Evolutionary conservation across 2,888 invertebrate genomes (phyloP).

Genomic region (Heliconius hortense): DNA sequence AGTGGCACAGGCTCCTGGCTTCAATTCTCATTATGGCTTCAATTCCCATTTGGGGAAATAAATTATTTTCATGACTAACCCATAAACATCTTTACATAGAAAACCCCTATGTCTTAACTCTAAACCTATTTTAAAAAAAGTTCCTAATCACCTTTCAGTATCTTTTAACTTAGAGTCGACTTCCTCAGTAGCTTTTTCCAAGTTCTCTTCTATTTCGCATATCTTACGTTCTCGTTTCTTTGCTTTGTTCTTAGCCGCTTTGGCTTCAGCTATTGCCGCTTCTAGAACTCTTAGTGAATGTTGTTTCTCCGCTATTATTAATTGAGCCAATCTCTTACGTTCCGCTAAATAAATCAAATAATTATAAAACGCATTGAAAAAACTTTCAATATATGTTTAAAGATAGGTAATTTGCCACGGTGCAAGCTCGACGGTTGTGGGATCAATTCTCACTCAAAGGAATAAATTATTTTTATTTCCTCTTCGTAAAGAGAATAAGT

Average conservation of each 20-base stretch:
- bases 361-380: neutral
- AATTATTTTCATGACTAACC: too few relatives aligned
- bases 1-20: too few relatives aligned
- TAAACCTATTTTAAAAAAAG: neutral
- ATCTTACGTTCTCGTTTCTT: conserved; percentile 60
- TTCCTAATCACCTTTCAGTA: conserved; percentile 62
- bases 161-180: conserved; percentile 67
- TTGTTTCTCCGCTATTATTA: conserved; percentile 76
- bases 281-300: conserved; percentile 72
- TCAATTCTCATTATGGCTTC: too few relatives aligned
- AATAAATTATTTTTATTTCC: neutral
- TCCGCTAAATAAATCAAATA: conserved; percentile 61
- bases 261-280: conserved; percentile 75
- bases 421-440: too few relatives aligned
- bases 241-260: conserved; percentile 62
- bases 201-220: conserved; percentile 55
- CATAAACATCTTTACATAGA: too few relatives aligned
- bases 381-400: neutral
- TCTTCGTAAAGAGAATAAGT: too few relatives aligned
- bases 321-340: conserved; percentile 70
- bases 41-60: too few relatives aligned
- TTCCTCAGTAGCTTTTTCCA: conserved; percentile 63
- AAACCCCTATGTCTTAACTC: too few relatives aligned
- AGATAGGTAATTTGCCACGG: too few relatives aligned
- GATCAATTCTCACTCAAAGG: neutral